These are phyloP conservation scores for Nesidiocoris tenuis DNA, from an alignment of 2,888 invertebrate species.

Conservation along the genomic window DNA sequence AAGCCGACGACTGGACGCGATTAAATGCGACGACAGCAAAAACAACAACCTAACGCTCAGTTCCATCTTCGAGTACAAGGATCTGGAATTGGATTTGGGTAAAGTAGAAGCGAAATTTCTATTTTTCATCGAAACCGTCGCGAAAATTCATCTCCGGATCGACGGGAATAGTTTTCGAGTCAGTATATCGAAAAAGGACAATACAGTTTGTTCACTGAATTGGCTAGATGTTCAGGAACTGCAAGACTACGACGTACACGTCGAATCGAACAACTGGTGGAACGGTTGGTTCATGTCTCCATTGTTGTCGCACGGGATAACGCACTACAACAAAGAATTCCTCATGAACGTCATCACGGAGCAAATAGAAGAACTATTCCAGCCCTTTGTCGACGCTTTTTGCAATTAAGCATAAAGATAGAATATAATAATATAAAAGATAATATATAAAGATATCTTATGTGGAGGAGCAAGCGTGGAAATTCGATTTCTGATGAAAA, in stretches of 20 bases:
- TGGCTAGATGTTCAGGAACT: slow-evolving; percentile 22
- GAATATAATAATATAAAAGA: no score
- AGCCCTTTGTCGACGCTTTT: slow-evolving; percentile 11
- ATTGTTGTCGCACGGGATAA: not conserved
- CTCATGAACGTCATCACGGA: slow-evolving; percentile 11
- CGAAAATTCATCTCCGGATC: not conserved
- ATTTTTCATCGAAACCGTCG: not conserved
- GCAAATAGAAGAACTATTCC: slow-evolving; percentile 14
- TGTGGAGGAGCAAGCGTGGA: no score
- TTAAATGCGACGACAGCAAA: slow-evolving; percentile 11
- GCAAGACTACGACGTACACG: slow-evolving; percentile 15
- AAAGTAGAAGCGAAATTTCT: slow-evolving; percentile 4
- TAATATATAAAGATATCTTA: no score
- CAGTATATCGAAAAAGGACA: slow-evolving; percentile 11
- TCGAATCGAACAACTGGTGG: not conserved
- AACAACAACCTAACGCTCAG: slow-evolving; percentile 8
- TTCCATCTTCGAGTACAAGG: slow-evolving; percentile 11
- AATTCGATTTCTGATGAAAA: no score
- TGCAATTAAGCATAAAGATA: no score
- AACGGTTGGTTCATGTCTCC: slow-evolving; percentile 21
- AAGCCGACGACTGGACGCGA: not conserved
- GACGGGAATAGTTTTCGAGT: slow-evolving; percentile 24
- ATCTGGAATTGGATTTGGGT: not conserved
- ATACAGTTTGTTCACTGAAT: not conserved
- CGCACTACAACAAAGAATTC: slow-evolving; percentile 14